Base-by-base conservation (phyloP, 1,140 invertebrate genomes). In the Trichomalopsis sarcophagae region DNA sequence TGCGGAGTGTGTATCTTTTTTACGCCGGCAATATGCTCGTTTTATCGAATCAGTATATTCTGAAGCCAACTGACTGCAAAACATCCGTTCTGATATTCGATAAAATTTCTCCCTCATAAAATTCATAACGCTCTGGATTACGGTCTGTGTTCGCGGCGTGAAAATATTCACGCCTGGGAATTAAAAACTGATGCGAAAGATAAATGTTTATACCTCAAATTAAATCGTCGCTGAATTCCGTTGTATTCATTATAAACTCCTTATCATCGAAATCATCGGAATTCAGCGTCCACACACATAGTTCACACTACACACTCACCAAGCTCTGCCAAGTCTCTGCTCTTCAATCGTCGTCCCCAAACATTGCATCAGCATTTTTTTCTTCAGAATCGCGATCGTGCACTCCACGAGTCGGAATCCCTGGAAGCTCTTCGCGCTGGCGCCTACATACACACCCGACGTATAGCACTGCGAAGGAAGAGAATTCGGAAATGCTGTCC, bases 321-420 rank as follows among this genome's bases (percentile, higher is more conserved):
- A 44, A 44, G 40, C 40, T 44, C 40, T 62, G 55, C 55, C 55
- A 62, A 62, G 55, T n/a, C 55, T 62, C 55, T 62, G 17, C 55
- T 62, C 55, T 62, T 21, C 6, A 62, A 21, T 62, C 21, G 21
- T 62, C 55, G 6, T 62, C 17, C 55, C 17, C 55, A 62, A 62
- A 62, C 55, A 62, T n/a, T 62, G 55, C 55, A 62, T 62, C 55
- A 62, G 55, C 69, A 73, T n/a, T 73, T 36, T 73, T 33, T 73
- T 30, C 13, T 21, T 73, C 27, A 73, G 0, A 36, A 33, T 21
- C 69, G 17, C 69, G 69, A 33, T 11, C 27, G 69, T 36, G 27
- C 27, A 14, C 10, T 6, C 69, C 27, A 23, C 69, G 69, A 73
- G 27, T 7, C 30, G 69, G 69, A 73, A 73, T 73, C 33, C 69